Conservation (phyloP, 1,140 invertebrate genomes). For the Epicauta chinensis region DNA sequence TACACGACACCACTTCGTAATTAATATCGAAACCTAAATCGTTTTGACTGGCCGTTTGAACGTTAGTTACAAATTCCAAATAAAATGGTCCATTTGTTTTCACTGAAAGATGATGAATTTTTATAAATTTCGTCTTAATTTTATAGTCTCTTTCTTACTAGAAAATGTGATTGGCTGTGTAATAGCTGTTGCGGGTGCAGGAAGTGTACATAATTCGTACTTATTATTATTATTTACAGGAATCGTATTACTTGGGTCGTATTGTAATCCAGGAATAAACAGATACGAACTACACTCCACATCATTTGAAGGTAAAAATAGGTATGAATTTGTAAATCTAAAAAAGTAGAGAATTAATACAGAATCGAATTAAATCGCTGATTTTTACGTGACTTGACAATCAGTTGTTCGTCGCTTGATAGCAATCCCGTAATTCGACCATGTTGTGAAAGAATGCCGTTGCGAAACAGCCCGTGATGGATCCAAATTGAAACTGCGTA, state of each 20-base stretch:
- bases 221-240: too few relatives aligned
- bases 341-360: constrained; percentile 2
- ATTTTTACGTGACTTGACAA: constrained; percentile 43
- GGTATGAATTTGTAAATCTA: constrained; percentile 16
- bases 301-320: constrained; percentile 1
- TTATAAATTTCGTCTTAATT: neutral
- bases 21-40: constrained; percentile 2
- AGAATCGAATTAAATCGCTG: neutral
- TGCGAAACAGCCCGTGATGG: constrained; percentile 27
- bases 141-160: too few relatives aligned
- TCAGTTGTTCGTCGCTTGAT: constrained; percentile 41
- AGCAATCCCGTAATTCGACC: constrained; percentile 46
- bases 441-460: constrained; percentile 24
- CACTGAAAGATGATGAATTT: neutral
- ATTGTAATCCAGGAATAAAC: constrained; percentile 17
- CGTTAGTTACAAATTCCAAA: constrained; percentile 24
- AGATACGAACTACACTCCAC: constrained; percentile 14
- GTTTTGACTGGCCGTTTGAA: neutral
- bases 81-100: constrained; percentile 21
- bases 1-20: neutral
- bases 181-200: too few relatives aligned
- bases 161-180: too few relatives aligned
- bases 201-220: too few relatives aligned
- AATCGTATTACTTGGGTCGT: neutral
- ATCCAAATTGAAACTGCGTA: constrained; percentile 55